These are phyloP conservation scores for Aramus guarauna DNA, from an alignment of 2,113 vertebrate species.

Conservation along the genomic window DNA sequence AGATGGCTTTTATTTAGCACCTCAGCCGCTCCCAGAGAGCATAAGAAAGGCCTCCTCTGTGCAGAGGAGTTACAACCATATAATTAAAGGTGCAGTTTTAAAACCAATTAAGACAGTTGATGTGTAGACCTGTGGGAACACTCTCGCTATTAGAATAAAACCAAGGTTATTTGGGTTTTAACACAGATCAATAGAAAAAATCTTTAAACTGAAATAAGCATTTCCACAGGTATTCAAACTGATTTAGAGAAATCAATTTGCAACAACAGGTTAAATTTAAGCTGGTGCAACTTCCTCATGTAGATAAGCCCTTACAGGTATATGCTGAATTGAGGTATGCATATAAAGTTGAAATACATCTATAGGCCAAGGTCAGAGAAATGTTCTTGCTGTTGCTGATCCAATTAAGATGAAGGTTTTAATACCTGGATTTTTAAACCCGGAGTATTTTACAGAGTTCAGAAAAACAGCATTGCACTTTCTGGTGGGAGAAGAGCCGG, in stretches of 20 bases:
- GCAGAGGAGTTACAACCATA: background rate
- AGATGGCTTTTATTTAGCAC: background rate
- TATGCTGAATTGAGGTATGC: background rate
- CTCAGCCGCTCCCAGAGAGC: background rate
- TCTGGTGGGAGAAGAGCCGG: background rate
- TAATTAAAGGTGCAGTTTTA: background rate
- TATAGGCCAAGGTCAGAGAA: background rate
- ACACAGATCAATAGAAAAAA: background rate
- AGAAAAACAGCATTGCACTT: background rate
- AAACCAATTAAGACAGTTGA: background rate
- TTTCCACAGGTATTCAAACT: slow-evolving; percentile 16
- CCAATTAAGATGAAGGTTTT: slow-evolving; percentile 23
- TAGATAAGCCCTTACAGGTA: background rate
- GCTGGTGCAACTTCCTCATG: background rate
- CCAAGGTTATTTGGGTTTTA: slow-evolving; percentile 15
- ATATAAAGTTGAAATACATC: background rate
- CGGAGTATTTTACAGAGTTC: background rate
- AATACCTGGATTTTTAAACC: background rate
- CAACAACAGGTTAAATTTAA: slow-evolving; percentile 3
- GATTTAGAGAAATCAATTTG: slow-evolving; percentile 29
- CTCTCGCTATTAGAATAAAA: background rate
- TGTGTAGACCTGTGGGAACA: background rate
- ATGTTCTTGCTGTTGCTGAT: background rate
- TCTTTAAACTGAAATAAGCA: slow-evolving; percentile 10
- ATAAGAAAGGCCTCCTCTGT: background rate